phyloP scores from a whole-genome alignment of 2,888 invertebrate genomes.

The Nomada ruficornis region DNA sequence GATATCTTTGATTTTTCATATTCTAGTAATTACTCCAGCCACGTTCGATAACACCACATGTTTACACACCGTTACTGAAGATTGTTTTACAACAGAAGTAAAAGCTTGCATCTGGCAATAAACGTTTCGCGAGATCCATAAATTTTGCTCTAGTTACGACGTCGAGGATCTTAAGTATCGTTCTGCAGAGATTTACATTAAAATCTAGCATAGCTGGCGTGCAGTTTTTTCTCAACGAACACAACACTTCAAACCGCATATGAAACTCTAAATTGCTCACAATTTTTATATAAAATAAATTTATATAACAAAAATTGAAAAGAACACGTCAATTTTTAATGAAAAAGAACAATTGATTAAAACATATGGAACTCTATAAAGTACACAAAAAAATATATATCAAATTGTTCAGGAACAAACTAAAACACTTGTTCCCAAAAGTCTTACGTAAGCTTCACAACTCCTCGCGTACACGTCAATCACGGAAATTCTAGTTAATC shows the following conservation, averaged over 20 bases:
- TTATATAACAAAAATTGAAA: background rate
- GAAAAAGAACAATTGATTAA: no score
- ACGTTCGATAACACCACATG: background rate
- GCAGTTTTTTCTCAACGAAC: background rate
- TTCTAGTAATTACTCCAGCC: no score
- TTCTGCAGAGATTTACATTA: background rate
- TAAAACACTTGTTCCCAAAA: no score
- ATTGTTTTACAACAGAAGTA: constrained; percentile 18
- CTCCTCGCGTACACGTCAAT: no score
- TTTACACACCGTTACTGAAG: background rate
- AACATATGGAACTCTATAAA: no score
- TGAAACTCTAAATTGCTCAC: no score
- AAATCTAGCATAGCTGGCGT: background rate
- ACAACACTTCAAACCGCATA: no score
- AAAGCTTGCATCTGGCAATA: constrained; percentile 3
- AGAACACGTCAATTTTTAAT: no score
- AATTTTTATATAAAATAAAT: background rate
- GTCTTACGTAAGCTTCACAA: no score
- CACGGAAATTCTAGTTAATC: no score
- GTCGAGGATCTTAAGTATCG: background rate
- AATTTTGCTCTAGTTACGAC: background rate
- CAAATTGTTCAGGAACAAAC: no score
- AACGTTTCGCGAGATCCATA: constrained; percentile 35
- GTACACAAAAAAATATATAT: no score
- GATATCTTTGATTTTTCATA: background rate